Evolutionary conservation across 2,113 vertebrate genomes (phyloP), one percentile per base, ranked within the genome.

Genomic region (Channa argus): DNA sequence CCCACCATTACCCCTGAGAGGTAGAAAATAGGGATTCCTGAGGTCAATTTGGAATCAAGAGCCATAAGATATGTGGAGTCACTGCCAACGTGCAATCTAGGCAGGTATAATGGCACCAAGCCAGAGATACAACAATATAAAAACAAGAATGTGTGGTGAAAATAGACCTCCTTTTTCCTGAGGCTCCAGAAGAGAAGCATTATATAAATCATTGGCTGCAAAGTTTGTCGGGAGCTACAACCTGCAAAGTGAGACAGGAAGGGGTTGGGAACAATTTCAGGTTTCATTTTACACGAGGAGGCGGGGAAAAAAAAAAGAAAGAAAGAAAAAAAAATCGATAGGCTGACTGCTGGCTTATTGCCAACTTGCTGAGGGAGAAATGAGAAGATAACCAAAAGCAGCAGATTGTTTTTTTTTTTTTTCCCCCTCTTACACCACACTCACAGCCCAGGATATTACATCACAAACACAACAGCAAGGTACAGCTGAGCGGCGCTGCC

Each of bases 241-340:
- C 73, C 72, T 74, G 77, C 50, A 81, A 88, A 88, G 83, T 70
- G 74, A 85, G 79, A 44, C 43, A 77, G 74, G 76, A 80, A 56
- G 36, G 15, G 11, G 49, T 39, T 37, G 14, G 72, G 36, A 43
- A 67, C 82, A 76, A 86, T 90, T 90, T 91, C 84, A 86, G 81
- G 78, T 90, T 92, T 86, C 86, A 89, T 92, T 93, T 89, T 85
- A 87, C 80, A 77, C 68, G 64, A 85, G 63, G 77, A 86, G 84
- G 72, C 68, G 67, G 56, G 76, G 71, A 80, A 88, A 41, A 41
- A 24, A 24, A 24, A 24, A 24, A 41, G 2, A 41, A 24, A 24
- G 76, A 71, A 80, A 88, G 6, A 41, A 24, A 24, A 24, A 7
- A 41, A 41, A 94, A 92, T 93, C 88, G 51, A 93, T 92, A 75